A percentile compares a stretch with the other conserved stretches of the same genome.
These are phyloP conservation scores for Tholera decimalis DNA, from an alignment of 2,888 invertebrate genomes.

Conservation along the genomic window DNA sequence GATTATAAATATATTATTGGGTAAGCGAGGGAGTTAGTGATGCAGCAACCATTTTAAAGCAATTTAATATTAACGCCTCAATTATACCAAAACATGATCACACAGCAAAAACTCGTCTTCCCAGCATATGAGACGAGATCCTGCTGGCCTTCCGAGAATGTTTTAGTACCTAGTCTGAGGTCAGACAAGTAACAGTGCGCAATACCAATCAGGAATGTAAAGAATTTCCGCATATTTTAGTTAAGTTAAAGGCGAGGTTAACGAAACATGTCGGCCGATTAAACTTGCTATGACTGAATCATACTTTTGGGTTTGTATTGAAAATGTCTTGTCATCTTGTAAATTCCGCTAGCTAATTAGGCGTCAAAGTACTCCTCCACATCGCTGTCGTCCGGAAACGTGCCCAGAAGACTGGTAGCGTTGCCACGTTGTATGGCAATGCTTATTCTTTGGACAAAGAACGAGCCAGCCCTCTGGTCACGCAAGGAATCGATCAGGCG, in stretches of 20 bases:
- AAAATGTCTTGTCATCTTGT: too few species aligned
- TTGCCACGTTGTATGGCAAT: too few species aligned
- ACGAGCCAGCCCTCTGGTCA: too few species aligned
- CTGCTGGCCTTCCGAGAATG: constrained; percentile 58
- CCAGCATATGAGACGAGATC: constrained; percentile 44
- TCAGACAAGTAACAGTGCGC: constrained; percentile 26
- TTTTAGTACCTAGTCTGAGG: constrained; percentile 19
- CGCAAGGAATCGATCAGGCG: too few species aligned
- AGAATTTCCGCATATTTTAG: constrained; percentile 43
- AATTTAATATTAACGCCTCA: neutral
- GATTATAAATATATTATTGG: too few species aligned
- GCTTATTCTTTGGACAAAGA: too few species aligned
- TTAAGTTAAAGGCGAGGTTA: neutral
- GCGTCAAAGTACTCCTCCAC: too few species aligned
- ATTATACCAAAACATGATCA: neutral
- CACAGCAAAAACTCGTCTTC: neutral
- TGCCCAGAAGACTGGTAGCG: too few species aligned
- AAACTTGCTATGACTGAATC: neutral
- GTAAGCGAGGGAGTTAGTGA: too few species aligned
- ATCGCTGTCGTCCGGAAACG: too few species aligned
- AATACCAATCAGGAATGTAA: constrained; percentile 21
- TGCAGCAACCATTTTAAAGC: too few species aligned
- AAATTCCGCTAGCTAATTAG: too few species aligned
- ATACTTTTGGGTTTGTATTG: neutral
- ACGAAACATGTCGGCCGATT: neutral